A percentile compares a stretch with the other conserved stretches of the same genome.
phyloP scores from a whole-genome alignment of 2,888 invertebrate genomes.

The Hecatera dysodea region DNA sequence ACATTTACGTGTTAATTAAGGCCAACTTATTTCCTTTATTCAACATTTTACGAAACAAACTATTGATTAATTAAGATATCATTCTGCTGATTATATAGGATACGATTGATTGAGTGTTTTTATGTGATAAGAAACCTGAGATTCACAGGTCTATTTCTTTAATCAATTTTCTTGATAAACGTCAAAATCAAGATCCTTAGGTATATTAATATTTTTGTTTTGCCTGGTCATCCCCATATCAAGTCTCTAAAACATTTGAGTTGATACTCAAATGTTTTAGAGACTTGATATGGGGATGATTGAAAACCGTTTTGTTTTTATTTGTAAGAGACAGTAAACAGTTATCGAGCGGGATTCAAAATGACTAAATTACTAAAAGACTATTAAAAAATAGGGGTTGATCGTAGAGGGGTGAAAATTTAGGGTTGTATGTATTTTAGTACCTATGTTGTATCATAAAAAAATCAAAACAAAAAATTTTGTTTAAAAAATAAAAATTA shows the following conservation, averaged over 20 bases:
- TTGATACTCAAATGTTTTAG: background rate
- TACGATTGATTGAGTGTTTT: background rate
- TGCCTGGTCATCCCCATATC: background rate
- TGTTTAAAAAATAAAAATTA: too few species aligned
- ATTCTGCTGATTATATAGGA: background rate
- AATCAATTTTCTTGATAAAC: background rate
- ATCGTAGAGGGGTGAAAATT: too few species aligned
- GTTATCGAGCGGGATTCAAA: too few species aligned
- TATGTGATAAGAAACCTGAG: background rate
- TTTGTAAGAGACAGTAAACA: background rate
- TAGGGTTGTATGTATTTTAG: too few species aligned
- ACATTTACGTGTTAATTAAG: constrained; percentile 62
- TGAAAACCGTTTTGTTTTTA: background rate
- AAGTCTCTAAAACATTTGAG: background rate
- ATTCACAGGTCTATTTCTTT: background rate
- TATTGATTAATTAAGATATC: constrained; percentile 27
- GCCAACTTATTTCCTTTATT: constrained; percentile 51
- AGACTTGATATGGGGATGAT: background rate
- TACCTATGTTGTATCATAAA: too few species aligned
- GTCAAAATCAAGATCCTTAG: background rate
- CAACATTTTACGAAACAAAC: constrained; percentile 29
- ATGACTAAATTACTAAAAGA: too few species aligned
- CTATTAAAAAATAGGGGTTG: too few species aligned
- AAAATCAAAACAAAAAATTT: too few species aligned
- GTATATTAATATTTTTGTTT: background rate